These are phyloP conservation scores for Drosophila borealis DNA, from an alignment of 2,888 invertebrate species.

Conservation along the genomic window DNA sequence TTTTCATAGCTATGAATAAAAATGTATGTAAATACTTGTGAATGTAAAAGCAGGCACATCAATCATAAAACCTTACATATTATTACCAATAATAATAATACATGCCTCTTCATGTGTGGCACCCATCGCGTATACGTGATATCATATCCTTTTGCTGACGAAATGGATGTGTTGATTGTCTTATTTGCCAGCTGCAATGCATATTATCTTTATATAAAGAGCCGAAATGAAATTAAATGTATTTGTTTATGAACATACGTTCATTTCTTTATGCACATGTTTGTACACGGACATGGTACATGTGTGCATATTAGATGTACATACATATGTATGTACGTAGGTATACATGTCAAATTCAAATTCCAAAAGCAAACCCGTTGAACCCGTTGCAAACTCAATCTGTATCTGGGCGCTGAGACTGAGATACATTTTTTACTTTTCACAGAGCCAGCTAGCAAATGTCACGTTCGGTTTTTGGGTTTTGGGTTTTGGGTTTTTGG, in stretches of 20 bases:
- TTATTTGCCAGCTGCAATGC: too few relatives aligned
- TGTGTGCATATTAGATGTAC: background rate
- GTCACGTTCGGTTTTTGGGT: constrained; percentile 54
- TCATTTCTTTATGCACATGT: constrained; percentile 15
- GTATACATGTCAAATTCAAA: constrained; percentile 52
- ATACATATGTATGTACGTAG: background rate
- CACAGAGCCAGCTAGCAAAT: constrained; percentile 47
- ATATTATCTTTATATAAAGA: too few relatives aligned
- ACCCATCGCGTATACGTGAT: too few relatives aligned
- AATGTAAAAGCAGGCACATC: too few relatives aligned
- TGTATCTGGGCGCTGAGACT: constrained; percentile 52
- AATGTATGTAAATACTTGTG: background rate
- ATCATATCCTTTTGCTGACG: too few relatives aligned
- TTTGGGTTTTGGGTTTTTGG: constrained; percentile 28
- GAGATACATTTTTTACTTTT: constrained; percentile 48
- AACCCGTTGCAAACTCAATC: constrained; percentile 63
- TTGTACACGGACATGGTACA: constrained; percentile 14
- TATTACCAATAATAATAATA: too few relatives aligned
- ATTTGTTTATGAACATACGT: background rate
- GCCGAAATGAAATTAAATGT: background rate
- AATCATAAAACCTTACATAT: too few relatives aligned
- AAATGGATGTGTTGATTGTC: too few relatives aligned
- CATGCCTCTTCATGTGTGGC: too few relatives aligned
- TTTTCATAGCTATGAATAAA: background rate
- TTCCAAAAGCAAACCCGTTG: constrained; percentile 69